A percentile compares a stretch with the other conserved stretches of the same genome.
These are phyloP conservation scores for Ranitomeya variabilis DNA, from an alignment of 2,113 vertebrate genomes.

Conservation along the genomic window DNA sequence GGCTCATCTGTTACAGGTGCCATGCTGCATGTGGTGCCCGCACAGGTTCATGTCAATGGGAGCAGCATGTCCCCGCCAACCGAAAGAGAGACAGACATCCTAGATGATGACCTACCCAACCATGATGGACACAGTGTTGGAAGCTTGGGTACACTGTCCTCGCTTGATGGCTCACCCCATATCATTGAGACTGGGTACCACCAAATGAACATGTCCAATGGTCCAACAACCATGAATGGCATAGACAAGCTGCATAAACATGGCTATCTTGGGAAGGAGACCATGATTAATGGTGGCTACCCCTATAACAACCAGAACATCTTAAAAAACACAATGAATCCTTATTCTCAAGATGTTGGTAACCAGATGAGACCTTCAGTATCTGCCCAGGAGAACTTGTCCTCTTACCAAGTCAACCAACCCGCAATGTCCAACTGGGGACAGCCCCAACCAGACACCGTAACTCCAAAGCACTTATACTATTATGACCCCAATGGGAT, in stretches of 20 bases:
- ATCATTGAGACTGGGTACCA: conserved; percentile 75
- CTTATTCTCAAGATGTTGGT: conserved; percentile 63
- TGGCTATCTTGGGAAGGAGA: conserved; percentile 72
- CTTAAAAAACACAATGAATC: conserved; percentile 56
- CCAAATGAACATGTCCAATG: conserved; percentile 68
- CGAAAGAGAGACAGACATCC: conserved; percentile 94
- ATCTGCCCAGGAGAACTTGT: conserved; percentile 77
- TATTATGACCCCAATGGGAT: conserved; percentile 70
- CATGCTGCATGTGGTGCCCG: conserved; percentile 83
- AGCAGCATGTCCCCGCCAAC: conserved; percentile 64
- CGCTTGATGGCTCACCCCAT: conserved; percentile 83
- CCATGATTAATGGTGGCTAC: conserved; percentile 77
- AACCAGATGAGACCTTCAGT: conserved; percentile 72
- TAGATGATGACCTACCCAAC: conserved; percentile 92
- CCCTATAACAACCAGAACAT: conserved; percentile 68
- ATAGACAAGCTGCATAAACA: conserved; percentile 69
- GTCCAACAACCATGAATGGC: conserved; percentile 66
- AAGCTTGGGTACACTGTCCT: conserved; percentile 87
- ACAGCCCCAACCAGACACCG: conserved; percentile 63
- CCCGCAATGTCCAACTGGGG: conserved; percentile 63
- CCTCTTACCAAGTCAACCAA: conserved; percentile 67
- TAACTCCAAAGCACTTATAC: conserved; percentile 67
- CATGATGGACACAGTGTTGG: conserved; percentile 92
- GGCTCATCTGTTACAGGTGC: conserved; percentile 68
- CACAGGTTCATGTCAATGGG: conserved; percentile 93